These are phyloP conservation scores for Salarias fasciatus DNA, from an alignment of 2,797 vertebrate genomes.

Conservation along the genomic window DNA sequence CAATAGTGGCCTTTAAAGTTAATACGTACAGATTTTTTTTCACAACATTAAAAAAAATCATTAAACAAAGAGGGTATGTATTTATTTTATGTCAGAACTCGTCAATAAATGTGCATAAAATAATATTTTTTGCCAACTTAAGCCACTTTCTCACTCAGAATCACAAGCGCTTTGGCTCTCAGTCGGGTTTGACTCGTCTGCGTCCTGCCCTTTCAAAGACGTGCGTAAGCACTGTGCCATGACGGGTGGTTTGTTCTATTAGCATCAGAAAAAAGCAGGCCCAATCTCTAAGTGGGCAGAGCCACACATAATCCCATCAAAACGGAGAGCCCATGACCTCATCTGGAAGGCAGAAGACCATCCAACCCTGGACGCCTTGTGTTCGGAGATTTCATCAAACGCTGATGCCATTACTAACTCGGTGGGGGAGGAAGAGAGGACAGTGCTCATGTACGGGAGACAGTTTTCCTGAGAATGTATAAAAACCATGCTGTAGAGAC, in stretches of 20 bases:
- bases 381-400: conserved; percentile 82
- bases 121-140: conserved; percentile 3
- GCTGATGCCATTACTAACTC: conserved; percentile 76
- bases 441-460: neutral
- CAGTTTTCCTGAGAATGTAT: neutral
- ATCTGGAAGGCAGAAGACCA: conserved; percentile 72
- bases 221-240: conserved; percentile 21
- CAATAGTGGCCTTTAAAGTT: conserved; percentile 40
- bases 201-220: conserved; percentile 63
- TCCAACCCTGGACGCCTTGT: conserved; percentile 66
- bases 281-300: conserved; percentile 82
- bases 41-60: conserved; percentile 9
- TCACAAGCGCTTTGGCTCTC: conserved; percentile 30
- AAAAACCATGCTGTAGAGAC: too few species aligned
- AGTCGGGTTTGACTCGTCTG: conserved; percentile 50
- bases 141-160: conserved; percentile 2
- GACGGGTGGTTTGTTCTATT: conserved; percentile 63
- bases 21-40: conserved; percentile 17
- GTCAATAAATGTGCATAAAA: neutral
- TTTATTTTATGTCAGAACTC: neutral
- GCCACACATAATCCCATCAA: conserved; percentile 82
- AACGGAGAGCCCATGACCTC: conserved; percentile 77
- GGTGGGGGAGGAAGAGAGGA: conserved; percentile 35
- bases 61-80: conserved; percentile 8
- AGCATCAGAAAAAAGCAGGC: conserved; percentile 71